Conservation (phyloP, 2,113 vertebrate genomes). For the Callospermophilus lateralis region DNA sequence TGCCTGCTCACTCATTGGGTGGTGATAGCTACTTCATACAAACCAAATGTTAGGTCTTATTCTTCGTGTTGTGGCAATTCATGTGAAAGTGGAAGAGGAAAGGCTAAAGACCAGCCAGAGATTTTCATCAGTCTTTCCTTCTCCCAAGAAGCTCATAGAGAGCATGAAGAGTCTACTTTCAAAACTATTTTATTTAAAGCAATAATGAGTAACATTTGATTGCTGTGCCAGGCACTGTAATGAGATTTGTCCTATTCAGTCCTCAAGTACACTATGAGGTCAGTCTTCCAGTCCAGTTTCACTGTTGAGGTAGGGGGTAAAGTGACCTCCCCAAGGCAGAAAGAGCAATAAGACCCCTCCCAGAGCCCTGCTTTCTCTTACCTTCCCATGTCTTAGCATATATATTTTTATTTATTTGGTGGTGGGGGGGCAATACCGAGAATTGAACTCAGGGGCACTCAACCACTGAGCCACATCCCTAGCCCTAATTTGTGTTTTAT, state of each 20-base stretch:
- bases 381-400: background rate
- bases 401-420: too few species aligned
- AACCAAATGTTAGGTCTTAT: background rate
- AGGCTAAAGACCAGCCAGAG: background rate
- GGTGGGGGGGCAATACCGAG: too few species aligned
- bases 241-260: background rate
- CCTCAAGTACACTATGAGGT: background rate
- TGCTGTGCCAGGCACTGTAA: background rate
- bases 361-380: background rate
- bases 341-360: background rate
- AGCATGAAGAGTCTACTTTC: background rate
- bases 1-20: background rate
- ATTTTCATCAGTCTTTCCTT: background rate
- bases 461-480: too few species aligned
- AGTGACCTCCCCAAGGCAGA: background rate
- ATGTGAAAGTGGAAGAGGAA: background rate
- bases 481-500: too few species aligned
- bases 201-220: background rate
- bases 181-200: background rate
- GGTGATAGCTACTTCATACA: background rate
- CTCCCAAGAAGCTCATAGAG: background rate
- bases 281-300: conserved; percentile 7
- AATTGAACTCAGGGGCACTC: too few species aligned
- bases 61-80: background rate
- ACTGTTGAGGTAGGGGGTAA: background rate